These are phyloP conservation scores for Scortum barcoo DNA, from an alignment of 2,113 vertebrate species.

Conservation along the genomic window DNA sequence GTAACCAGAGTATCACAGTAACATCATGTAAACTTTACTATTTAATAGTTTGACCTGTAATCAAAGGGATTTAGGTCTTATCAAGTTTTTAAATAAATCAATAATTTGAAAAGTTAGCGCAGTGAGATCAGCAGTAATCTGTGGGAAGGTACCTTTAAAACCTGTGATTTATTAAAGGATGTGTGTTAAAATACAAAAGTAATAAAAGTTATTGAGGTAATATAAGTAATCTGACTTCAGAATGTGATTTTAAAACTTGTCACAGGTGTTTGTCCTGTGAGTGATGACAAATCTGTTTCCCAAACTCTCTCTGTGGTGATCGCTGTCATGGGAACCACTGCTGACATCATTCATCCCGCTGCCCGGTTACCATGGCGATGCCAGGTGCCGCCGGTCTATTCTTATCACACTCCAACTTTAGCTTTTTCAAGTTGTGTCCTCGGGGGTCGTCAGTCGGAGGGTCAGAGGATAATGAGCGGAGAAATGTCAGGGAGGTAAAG, in stretches of 20 bases:
- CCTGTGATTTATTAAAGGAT: background rate
- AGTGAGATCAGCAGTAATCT: too few species aligned
- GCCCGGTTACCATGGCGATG: constrained; percentile 55
- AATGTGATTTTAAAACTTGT: too few species aligned
- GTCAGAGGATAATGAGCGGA: background rate
- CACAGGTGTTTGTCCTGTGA: too few species aligned
- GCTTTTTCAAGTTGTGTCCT: background rate
- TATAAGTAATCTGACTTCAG: too few species aligned
- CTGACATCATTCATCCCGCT: constrained; percentile 1
- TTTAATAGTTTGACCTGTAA: too few species aligned
- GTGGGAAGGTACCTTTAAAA: too few species aligned
- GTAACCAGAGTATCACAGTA: too few species aligned
- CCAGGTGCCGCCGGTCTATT: constrained; percentile 34
- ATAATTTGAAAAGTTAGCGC: too few species aligned
- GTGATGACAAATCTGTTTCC: background rate
- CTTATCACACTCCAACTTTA: background rate
- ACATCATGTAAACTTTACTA: too few species aligned
- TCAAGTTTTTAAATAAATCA: too few species aligned
- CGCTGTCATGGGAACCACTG: constrained; percentile 47
- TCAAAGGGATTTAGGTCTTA: too few species aligned
- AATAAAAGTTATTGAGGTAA: background rate
- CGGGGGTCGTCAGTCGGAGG: background rate
- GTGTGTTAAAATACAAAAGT: background rate
- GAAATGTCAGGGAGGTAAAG: constrained; percentile 14
- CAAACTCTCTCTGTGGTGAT: constrained; percentile 8